Evolutionary conservation across 2,888 invertebrate genomes (phyloP).

Genomic region (Panzeria rudis): DNA sequence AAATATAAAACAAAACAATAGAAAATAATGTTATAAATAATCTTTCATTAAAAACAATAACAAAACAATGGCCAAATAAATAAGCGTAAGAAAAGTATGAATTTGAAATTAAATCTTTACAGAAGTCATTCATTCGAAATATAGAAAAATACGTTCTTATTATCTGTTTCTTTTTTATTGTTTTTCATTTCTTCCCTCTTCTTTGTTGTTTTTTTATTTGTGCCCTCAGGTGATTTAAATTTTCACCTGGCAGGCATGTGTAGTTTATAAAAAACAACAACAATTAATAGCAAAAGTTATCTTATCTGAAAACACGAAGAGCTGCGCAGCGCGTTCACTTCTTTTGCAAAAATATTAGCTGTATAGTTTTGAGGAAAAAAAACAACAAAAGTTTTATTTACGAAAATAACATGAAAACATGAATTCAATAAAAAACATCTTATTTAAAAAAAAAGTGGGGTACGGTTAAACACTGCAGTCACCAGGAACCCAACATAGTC

Average conservation of each 20-base stretch:
- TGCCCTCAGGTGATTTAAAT: not conserved
- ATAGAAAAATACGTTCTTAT: not conserved
- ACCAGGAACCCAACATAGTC: no score
- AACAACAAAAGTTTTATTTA: not conserved
- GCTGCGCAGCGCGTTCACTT: constrained; percentile 19
- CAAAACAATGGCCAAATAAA: not conserved
- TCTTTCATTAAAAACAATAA: not conserved
- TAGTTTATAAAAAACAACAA: constrained; percentile 1
- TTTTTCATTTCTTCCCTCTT: no score
- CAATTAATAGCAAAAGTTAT: not conserved
- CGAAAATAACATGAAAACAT: not conserved
- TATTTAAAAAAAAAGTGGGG: not conserved
- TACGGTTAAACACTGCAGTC: no score
- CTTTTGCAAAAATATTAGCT: not conserved
- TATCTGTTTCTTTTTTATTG: not conserved
- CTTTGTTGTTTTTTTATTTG: no score
- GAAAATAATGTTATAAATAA: not conserved
- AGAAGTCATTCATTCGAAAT: constrained; percentile 1
- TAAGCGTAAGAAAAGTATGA: constrained; percentile 7
- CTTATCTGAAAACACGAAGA: constrained; percentile 7
- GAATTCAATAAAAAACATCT: not conserved
- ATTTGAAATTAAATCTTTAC: not conserved
- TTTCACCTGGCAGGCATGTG: constrained; percentile 8
- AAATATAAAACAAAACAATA: not conserved
- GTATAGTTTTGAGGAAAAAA: not conserved